Evolutionary conservation across 1,140 invertebrate genomes (phyloP), one percentile per base, ranked within the genome.

Genomic region (Maconellicoccus hirsutus): DNA sequence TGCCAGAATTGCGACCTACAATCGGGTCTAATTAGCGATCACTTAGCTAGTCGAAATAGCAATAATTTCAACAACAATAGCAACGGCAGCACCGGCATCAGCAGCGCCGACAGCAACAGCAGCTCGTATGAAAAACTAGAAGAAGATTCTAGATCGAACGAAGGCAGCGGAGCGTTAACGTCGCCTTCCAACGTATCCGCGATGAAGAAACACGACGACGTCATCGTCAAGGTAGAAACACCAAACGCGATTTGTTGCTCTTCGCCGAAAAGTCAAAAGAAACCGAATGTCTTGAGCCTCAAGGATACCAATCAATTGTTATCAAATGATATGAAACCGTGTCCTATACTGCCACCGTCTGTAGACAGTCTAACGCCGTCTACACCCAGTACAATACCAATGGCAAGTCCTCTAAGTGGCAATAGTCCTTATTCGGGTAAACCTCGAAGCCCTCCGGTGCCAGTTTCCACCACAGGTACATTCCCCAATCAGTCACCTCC

Each of bases 1-100:
- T 93, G 91, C 80, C 91, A 93, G 82, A 91, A 91, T 76, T 92
- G 91, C 80, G 90, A 93, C 81, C 84, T 93, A 78, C 86, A 87
- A 16, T 81, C 86, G 14, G 76, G 75, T 8, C 71, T 77, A 12
- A 70, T 76, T 22, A 82, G 84, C 33, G 84, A 87, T 14, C 84
- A 85, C 16, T 84, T 87, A 70, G 83, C 86, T 16, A 74, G 76
- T 16, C 76, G 71, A 71, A 66, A 66, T 25, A 89, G 89, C 77
- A 90, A 89, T 74, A 87, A 83, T 73, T 84, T 81, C 70, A 86
- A 85, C 73, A 89, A 86, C 76, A 88, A 88, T 74, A 86, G 86
- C 2, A 78, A 73, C 73, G 86, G 86, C 7, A 90, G 86, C 73
- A 89, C 86, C 77, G 86, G 88, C 1, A 86, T 83, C 1, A 87